Percentiles rank a stretch among this genome's conserved stretches.
phyloP scores from a whole-genome alignment of 2,113 vertebrate species.

The Mormyrus lacerda region DNA sequence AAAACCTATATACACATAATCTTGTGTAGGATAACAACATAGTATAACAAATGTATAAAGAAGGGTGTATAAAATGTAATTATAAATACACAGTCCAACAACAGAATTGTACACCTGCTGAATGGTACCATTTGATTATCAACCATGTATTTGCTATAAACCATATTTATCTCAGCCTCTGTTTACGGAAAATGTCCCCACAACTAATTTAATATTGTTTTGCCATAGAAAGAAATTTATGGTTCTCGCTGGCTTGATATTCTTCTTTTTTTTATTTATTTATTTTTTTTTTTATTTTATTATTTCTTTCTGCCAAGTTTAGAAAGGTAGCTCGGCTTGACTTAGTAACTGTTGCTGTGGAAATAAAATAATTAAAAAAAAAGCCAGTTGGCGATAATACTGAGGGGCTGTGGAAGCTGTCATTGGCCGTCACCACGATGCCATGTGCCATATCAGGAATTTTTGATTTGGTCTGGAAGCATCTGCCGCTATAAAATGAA shows the following conservation, averaged over 20 bases:
- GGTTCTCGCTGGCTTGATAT: neutral
- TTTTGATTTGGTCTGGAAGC: neutral
- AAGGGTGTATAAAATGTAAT: neutral
- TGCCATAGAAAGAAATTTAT: neutral
- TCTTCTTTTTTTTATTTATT: neutral
- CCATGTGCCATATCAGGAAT: neutral
- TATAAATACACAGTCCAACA: neutral
- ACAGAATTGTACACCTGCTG: neutral
- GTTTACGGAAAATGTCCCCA: neutral
- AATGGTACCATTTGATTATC: neutral
- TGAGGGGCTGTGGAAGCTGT: neutral
- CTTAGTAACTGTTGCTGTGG: neutral
- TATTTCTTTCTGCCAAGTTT: neutral
- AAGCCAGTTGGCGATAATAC: neutral
- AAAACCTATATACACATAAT: neutral
- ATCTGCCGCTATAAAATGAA: neutral
- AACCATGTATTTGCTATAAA: neutral
- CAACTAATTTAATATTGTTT: neutral
- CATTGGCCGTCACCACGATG: neutral
- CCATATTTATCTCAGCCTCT: neutral
- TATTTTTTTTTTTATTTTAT: no score
- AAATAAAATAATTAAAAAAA: neutral
- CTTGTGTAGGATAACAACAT: neutral
- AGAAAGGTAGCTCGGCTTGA: neutral
- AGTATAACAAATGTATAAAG: neutral